Evolutionary conservation across 2,113 vertebrate species (phyloP).

Genomic region (Dromaius novaehollandiae): DNA sequence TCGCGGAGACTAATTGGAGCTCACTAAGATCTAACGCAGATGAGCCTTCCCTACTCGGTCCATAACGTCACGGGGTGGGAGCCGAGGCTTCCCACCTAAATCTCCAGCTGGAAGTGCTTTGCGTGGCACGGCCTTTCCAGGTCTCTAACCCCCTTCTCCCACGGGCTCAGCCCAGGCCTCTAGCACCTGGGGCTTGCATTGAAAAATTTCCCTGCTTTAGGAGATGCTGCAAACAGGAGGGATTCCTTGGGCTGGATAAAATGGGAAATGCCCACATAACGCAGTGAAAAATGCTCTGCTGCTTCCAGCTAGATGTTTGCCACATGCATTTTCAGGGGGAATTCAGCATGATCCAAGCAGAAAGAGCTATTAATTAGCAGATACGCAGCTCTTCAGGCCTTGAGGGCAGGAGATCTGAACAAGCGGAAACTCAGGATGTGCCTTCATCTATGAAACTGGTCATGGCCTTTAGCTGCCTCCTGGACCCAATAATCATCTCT

Average conservation of each 20-base stretch:
- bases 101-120: neutral
- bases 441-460: neutral
- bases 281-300: neutral
- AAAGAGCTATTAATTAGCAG: neutral
- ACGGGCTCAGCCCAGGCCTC: neutral
- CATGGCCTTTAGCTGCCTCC: neutral
- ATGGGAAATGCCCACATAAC: neutral
- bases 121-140: neutral
- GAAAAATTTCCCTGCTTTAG: neutral
- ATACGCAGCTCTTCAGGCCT: neutral
- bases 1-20: neutral
- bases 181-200: neutral
- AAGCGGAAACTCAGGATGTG: neutral
- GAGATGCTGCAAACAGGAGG: neutral
- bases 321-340: neutral
- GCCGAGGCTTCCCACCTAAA: neutral
- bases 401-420: neutral
- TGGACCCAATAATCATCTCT: accelerated
- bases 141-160: too few relatives aligned
- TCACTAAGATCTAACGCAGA: neutral
- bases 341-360: neutral
- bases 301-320: too few relatives aligned
- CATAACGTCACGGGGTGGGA: neutral
- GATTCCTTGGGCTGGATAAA: neutral
- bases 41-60: neutral